A percentile compares a stretch with the other conserved stretches of the same genome.
These are phyloP conservation scores for Tonatia bakeri DNA, from an alignment of 2,113 vertebrate genomes.

Conservation along the genomic window DNA sequence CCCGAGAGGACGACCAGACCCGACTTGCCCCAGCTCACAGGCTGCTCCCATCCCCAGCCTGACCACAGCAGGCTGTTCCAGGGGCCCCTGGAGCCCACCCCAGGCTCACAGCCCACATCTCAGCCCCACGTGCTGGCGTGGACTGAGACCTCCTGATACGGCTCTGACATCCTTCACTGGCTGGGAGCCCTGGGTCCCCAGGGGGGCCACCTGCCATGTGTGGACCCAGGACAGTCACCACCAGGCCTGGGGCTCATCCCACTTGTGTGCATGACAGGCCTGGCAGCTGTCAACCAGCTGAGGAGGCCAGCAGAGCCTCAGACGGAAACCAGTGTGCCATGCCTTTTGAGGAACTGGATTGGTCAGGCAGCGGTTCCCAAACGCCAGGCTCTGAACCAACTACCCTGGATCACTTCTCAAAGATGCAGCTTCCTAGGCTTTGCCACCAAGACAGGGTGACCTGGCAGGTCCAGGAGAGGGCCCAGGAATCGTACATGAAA, in stretches of 20 bases:
- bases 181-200: background rate
- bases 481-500: background rate
- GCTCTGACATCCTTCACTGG: background rate
- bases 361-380: background rate
- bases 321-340: fast-evolving
- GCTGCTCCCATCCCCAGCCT: background rate
- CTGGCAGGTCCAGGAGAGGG: background rate
- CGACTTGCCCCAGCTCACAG: background rate
- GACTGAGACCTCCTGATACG: background rate
- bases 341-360: background rate
- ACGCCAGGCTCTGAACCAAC: background rate
- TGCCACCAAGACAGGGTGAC: background rate
- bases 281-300: background rate
- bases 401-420: background rate
- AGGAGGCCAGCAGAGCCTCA: fast-evolving
- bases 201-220: background rate
- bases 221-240: too few species aligned
- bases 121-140: background rate
- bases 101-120: background rate
- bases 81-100: too few species aligned
- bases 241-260: background rate
- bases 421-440: background rate
- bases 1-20: background rate
- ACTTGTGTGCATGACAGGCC: fast-evolving
- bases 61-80: background rate